phyloP scores from a whole-genome alignment of 1,140 invertebrate species.

The Stenopsyche tienmushanensis region DNA sequence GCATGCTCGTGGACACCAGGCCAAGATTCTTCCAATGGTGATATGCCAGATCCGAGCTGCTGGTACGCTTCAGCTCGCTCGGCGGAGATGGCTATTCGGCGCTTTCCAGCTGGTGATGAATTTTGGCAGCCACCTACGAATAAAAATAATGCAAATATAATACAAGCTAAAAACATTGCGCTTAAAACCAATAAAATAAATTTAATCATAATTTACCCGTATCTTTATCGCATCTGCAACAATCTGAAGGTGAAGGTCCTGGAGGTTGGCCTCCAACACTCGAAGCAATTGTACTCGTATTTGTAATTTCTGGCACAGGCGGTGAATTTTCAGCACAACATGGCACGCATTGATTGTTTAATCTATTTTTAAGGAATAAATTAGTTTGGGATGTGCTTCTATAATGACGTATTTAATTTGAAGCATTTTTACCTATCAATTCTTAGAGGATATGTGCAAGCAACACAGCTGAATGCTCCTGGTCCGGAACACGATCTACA shows the following conservation, averaged over 20 bases:
- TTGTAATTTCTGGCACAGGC: slow-evolving; percentile 10
- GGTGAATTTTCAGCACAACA: slow-evolving; percentile 59
- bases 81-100: slow-evolving; percentile 65
- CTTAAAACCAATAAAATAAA: slow-evolving; percentile 9
- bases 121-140: slow-evolving; percentile 65
- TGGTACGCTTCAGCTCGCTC: slow-evolving; percentile 50
- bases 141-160: slow-evolving; percentile 1
- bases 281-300: slow-evolving; percentile 1
- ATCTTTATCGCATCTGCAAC: slow-evolving; percentile 67
- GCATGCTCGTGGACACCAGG: slow-evolving; percentile 44
- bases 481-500: slow-evolving; percentile 70
- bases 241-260: slow-evolving; percentile 51
- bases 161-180: no score
- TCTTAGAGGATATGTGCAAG: slow-evolving; percentile 64
- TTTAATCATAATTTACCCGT: slow-evolving; percentile 56
- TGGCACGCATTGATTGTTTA: slow-evolving; percentile 73
- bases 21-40: slow-evolving; percentile 46
- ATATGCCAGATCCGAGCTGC: slow-evolving; percentile 49
- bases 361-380: slow-evolving; percentile 43
- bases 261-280: slow-evolving; percentile 43
- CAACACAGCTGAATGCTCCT: slow-evolving; percentile 67
- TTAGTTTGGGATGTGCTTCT: neutral
- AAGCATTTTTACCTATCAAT: slow-evolving; percentile 58
- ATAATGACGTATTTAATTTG: no score
- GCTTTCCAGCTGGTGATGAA: slow-evolving; percentile 72